Evolutionary conservation across 2,113 vertebrate genomes (phyloP).

Genomic region (Dasyprocta punctata): DNA sequence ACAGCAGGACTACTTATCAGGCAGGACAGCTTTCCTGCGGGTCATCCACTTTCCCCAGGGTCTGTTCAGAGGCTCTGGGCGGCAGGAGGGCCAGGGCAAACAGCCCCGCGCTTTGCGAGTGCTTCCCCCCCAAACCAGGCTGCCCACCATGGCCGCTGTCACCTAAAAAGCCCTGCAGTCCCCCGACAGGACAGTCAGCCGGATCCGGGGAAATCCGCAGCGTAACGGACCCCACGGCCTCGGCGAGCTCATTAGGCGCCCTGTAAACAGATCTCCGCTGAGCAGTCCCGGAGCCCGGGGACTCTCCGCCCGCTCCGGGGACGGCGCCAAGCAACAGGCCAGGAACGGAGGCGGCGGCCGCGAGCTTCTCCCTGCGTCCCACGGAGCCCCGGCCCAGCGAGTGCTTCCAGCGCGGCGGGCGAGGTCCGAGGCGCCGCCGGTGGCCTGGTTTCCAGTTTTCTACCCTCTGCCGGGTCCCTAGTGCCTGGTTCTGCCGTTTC

Average conservation of each 20-base stretch:
- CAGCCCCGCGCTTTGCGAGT: background rate
- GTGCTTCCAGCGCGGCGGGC: background rate
- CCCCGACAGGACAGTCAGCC: background rate
- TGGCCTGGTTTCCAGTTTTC: background rate
- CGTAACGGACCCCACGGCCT: background rate
- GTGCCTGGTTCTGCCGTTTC: background rate
- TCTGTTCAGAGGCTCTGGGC: background rate
- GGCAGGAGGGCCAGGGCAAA: background rate
- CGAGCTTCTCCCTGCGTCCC: background rate
- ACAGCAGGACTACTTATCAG: background rate
- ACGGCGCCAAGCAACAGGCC: background rate
- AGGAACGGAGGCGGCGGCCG: background rate
- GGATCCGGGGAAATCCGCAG: background rate
- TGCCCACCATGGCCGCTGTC: background rate
- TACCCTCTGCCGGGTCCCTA: background rate
- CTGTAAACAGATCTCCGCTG: slow-evolving; percentile 50
- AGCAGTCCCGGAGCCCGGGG: background rate
- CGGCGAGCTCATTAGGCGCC: slow-evolving; percentile 16
- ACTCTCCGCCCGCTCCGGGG: background rate
- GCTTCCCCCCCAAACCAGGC: background rate
- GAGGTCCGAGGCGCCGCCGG: background rate
- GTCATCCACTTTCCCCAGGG: background rate
- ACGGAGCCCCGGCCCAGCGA: background rate
- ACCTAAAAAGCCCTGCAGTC: background rate
- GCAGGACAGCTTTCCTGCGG: background rate